phyloP scores from a whole-genome alignment of 2,888 invertebrate genomes.

The Lymantria monacha region DNA sequence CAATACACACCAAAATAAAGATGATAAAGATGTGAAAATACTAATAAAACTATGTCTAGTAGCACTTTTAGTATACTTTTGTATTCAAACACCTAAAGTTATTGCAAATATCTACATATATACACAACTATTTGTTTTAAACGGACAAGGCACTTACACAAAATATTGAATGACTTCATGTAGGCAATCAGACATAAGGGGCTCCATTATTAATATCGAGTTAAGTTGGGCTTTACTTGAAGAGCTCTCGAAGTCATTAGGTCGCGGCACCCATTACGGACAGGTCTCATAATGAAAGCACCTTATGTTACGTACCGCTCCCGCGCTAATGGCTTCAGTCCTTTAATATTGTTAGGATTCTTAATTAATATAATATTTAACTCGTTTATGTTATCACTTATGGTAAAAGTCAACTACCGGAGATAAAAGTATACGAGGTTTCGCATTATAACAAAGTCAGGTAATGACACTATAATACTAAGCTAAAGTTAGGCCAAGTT shows the following conservation, averaged over 20 bases:
- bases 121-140: background rate
- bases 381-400: slow-evolving; percentile 20
- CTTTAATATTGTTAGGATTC: slow-evolving; percentile 49
- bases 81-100: no score
- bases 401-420: slow-evolving; percentile 8
- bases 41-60: no score
- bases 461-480: no score
- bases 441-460: background rate
- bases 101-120: no score
- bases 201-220: slow-evolving; percentile 58
- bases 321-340: slow-evolving; percentile 49
- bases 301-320: slow-evolving; percentile 52
- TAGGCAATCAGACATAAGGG: slow-evolving; percentile 40
- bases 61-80: no score
- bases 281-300: slow-evolving; percentile 56
- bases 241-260: slow-evolving; percentile 58
- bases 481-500: no score
- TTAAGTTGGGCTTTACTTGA: slow-evolving; percentile 59
- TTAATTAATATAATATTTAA: slow-evolving; percentile 52
- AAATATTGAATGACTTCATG: slow-evolving; percentile 24
- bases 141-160: slow-evolving; percentile 5
- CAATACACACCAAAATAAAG: no score
- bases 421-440: background rate
- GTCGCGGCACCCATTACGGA: slow-evolving; percentile 54
- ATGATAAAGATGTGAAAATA: no score